phyloP scores from a whole-genome alignment of 2,888 invertebrate species.

The Drosophila nigricruria region DNA sequence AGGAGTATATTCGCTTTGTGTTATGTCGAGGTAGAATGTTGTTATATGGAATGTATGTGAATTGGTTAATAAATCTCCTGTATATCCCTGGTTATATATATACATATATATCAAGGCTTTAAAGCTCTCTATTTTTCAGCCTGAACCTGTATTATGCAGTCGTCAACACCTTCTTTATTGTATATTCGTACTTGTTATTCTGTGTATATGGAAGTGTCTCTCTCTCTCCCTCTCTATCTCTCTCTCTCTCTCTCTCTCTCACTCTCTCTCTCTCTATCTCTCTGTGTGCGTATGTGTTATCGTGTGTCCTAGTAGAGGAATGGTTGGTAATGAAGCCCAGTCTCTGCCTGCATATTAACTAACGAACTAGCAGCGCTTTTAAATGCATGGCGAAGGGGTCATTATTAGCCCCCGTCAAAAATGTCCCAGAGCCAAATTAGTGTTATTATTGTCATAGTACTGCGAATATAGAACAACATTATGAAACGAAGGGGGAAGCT shows the following conservation, averaged over 20 bases:
- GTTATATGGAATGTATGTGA: background rate
- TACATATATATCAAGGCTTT: too few species aligned
- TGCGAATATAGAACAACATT: slow-evolving; percentile 64
- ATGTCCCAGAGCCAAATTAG: slow-evolving; percentile 75
- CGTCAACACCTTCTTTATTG: background rate
- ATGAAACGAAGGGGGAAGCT: background rate
- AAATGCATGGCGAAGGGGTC: slow-evolving; percentile 64
- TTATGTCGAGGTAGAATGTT: background rate
- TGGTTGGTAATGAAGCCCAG: slow-evolving; percentile 73
- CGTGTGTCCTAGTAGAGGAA: background rate
- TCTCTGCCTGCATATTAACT: slow-evolving; percentile 79
- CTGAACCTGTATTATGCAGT: background rate
- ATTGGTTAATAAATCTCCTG: too few species aligned
- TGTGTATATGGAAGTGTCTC: background rate
- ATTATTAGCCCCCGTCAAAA: slow-evolving; percentile 20
- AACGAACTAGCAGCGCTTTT: slow-evolving; percentile 66
- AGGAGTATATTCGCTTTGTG: background rate
- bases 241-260: slow-evolving; percentile 5
- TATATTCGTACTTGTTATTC: background rate
- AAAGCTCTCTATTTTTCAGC: too few species aligned
- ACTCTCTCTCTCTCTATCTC: too few species aligned
- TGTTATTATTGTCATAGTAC: slow-evolving; percentile 61
- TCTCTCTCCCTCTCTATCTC: background rate
- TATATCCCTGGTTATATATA: too few species aligned
- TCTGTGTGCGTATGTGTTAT: slow-evolving; percentile 1